These are phyloP conservation scores for Tupaia tana DNA, from an alignment of 2,113 vertebrate genomes.

Conservation along the genomic window DNA sequence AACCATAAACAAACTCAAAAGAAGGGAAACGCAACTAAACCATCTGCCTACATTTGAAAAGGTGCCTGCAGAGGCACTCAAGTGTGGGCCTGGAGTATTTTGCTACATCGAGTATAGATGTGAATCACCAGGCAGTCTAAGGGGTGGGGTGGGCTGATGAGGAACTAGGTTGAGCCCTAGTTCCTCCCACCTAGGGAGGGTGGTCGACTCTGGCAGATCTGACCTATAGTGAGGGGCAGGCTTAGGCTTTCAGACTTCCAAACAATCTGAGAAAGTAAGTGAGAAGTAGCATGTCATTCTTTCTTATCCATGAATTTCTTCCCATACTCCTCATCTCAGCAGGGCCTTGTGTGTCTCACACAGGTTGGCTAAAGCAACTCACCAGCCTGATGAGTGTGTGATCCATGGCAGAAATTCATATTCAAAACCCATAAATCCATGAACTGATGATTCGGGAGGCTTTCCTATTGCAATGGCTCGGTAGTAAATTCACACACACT, in stretches of 20 bases:
- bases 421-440: conserved; percentile 1
- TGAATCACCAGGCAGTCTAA: accelerated
- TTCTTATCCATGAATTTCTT: not conserved
- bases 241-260: not conserved
- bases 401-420: conserved; percentile 34
- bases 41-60: conserved; percentile 39
- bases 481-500: conserved; percentile 25
- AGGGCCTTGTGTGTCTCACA: not conserved
- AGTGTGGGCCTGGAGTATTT: not conserved
- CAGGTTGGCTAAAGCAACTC: not conserved
- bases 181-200: too few species aligned
- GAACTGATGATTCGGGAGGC: conserved; percentile 14
- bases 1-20: conserved; percentile 51
- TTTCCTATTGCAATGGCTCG: not conserved
- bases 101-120: not conserved
- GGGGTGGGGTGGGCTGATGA: not conserved
- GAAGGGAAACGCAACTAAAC: conserved; percentile 40
- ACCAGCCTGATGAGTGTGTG: not conserved
- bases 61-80: not conserved
- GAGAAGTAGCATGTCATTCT: not conserved
- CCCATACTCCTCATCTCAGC: not conserved
- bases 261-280: not conserved
- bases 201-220: not conserved
- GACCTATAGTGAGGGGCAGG: not conserved
- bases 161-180: not conserved